Percentiles rank a stretch among this genome's conserved stretches.
These are phyloP conservation scores for Lerema accius DNA, from an alignment of 1,140 invertebrate genomes.

Conservation along the genomic window DNA sequence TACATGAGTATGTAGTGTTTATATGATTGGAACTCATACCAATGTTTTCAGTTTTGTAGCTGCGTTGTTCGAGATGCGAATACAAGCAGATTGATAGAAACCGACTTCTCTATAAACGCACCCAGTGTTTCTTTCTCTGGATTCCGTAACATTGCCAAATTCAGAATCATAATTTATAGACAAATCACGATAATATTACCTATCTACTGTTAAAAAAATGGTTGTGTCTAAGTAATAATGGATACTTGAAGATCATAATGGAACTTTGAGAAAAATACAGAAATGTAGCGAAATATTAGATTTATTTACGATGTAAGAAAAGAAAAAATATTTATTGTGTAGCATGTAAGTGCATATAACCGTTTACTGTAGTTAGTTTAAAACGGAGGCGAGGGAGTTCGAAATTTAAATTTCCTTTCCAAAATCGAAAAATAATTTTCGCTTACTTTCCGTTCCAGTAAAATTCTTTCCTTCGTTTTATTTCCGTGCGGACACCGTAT, in stretches of 20 bases:
- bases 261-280: slow-evolving; percentile 56
- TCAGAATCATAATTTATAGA: slow-evolving; percentile 52
- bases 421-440: slow-evolving; percentile 27
- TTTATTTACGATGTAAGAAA: slow-evolving; percentile 71
- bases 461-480: slow-evolving; percentile 26
- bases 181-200: slow-evolving; percentile 47
- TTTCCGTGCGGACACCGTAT: slow-evolving; percentile 35
- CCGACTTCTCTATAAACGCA: slow-evolving; percentile 22
- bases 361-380: slow-evolving; percentile 68
- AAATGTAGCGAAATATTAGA: slow-evolving; percentile 68
- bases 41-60: background rate
- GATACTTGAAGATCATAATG: slow-evolving; percentile 59
- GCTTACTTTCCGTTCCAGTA: slow-evolving; percentile 29
- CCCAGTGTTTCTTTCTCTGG: slow-evolving; percentile 34
- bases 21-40: too few relatives aligned
- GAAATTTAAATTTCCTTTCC: slow-evolving; percentile 35
- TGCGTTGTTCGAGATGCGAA: too few relatives aligned
- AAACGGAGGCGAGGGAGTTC: slow-evolving; percentile 34
- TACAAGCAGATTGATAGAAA: background rate
- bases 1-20: too few relatives aligned
- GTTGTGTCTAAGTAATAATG: slow-evolving; percentile 72
- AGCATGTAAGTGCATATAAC: slow-evolving; percentile 68
- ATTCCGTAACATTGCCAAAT: slow-evolving; percentile 58
- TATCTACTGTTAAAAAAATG: slow-evolving; percentile 67
- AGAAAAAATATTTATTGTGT: slow-evolving; percentile 76